Evolutionary conservation across 2,797 vertebrate genomes (phyloP), one percentile per base, ranked within the genome.

Genomic region (Enteromius trimaculatus): DNA sequence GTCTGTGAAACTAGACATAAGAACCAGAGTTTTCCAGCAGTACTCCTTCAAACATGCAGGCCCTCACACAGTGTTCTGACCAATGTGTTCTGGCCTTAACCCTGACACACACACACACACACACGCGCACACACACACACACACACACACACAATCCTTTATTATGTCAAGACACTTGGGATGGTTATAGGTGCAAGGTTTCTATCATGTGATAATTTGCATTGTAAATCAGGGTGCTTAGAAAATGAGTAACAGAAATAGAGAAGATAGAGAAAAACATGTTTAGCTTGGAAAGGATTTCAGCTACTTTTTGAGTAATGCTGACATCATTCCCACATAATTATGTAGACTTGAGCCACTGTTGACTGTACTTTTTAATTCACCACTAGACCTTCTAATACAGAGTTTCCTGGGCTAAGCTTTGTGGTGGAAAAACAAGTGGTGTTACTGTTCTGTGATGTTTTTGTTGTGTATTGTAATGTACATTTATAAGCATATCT

Each of bases 51-150:
- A 51, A 79, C 77, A 53, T 34, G n/a, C 64, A 80, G 66, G 69
- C 62, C 72, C 84, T 79, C 86, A 87, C 84, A 81, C 86, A 86
- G 85, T 75, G 62, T 85, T 83, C 87, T 84, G 78, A 85, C 86
- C 65, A 49, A 82, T 23, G 17, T 84, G 71, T 70, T 83, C 70
- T 86, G 80, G 77, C 65, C 74, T 44, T 8, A 42, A 29, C 49
- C 55, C 17, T 77, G 39, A 85, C 79, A 31, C 31, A 66, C 72
- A 55, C 49, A 62, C 49, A 6, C 62, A 77, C 69, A 55, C 34
- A 34, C 34, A 37, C 68, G n/a, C n/a, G n/a, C n/a, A 85, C 79
- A 31, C 31, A 66, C 72, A 55, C 49, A 62, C 49, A 6, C 62
- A 77, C 69, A 55, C 34, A 34, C 34, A 37, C 68, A 60, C 53